Percentiles rank a stretch among this genome's conserved stretches.
phyloP scores from a whole-genome alignment of 35 echinoderm and acorn worm species.

The Apostichopus californicus region DNA sequence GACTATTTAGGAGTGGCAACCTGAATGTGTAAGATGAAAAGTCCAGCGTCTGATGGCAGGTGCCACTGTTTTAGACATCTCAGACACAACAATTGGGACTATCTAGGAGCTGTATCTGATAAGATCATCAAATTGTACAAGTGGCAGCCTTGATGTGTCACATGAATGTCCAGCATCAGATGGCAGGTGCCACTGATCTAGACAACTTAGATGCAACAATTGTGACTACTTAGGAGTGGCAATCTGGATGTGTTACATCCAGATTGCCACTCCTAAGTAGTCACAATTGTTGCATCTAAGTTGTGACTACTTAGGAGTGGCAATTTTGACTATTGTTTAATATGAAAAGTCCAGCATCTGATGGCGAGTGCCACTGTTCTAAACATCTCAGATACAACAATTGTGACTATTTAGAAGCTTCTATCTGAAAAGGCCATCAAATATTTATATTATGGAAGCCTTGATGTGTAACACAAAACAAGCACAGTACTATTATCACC shows the following conservation, averaged over 20 bases:
- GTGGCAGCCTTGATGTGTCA: no score
- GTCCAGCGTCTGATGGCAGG: no score
- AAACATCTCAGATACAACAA: no score
- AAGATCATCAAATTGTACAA: neutral
- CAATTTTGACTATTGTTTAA: neutral
- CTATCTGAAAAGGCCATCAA: no score
- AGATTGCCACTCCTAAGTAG: conserved; percentile 65
- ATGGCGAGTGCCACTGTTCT: no score
- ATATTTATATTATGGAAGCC: conserved; percentile 17
- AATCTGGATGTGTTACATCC: conserved; percentile 4
- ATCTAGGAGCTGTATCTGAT: conserved; percentile 79
- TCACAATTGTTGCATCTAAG: conserved; percentile 47
- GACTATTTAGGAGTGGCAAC: neutral
- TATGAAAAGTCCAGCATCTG: no score
- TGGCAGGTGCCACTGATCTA: conserved; percentile 63
- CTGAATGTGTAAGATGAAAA: neutral
- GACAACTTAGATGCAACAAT: conserved; percentile 66
- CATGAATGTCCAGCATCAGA: conserved; percentile 57
- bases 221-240: conserved; percentile 67
- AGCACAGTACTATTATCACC: no score
- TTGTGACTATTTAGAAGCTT: no score
- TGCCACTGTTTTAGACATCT: no score
- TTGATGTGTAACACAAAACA: no score
- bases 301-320: conserved; percentile 84
- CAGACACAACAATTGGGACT: neutral